These are phyloP conservation scores for Monomorium pharaonis DNA, from an alignment of 1,140 invertebrate genomes.

Conservation along the genomic window DNA sequence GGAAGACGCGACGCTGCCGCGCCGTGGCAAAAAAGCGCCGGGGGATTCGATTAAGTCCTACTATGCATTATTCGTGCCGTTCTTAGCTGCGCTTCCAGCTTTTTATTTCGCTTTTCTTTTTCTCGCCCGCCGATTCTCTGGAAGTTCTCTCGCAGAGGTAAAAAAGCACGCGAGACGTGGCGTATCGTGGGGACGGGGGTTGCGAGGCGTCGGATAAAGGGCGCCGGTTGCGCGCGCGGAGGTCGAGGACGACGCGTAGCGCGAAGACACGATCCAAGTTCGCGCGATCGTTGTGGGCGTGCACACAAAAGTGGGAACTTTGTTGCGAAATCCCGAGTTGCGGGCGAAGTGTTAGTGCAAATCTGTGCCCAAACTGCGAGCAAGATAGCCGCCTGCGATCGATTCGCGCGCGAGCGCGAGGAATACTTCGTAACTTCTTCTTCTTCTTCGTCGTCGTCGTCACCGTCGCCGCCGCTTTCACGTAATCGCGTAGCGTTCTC, in stretches of 20 bases:
- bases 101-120: not conserved
- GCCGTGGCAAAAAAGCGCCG: not conserved
- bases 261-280: slow-evolving; percentile 49
- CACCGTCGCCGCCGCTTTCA: slow-evolving; percentile 27
- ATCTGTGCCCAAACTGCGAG: slow-evolving; percentile 24
- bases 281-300: slow-evolving; percentile 24
- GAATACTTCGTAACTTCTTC: slow-evolving; percentile 46
- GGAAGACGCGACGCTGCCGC: slow-evolving; percentile 1
- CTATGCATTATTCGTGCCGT: slow-evolving; percentile 54
- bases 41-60: slow-evolving; percentile 36
- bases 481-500: slow-evolving; percentile 18
- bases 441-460: too few species aligned
- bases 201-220: slow-evolving; percentile 7
- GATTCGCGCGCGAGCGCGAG: slow-evolving; percentile 32
- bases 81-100: slow-evolving; percentile 21
- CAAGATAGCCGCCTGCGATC: slow-evolving; percentile 20
- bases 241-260: not conserved
- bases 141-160: slow-evolving; percentile 41
- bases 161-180: slow-evolving; percentile 47
- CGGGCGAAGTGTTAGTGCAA: slow-evolving; percentile 30
- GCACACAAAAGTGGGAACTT: slow-evolving; percentile 42
- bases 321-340: slow-evolving; percentile 37
- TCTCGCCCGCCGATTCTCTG: slow-evolving; percentile 8
- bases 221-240: not conserved
- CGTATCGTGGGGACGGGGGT: not conserved